Percentiles rank a stretch among this genome's conserved stretches.
Evolutionary conservation across 1,140 invertebrate species (phyloP).

Genomic region (Diabrotica virgifera): DNA sequence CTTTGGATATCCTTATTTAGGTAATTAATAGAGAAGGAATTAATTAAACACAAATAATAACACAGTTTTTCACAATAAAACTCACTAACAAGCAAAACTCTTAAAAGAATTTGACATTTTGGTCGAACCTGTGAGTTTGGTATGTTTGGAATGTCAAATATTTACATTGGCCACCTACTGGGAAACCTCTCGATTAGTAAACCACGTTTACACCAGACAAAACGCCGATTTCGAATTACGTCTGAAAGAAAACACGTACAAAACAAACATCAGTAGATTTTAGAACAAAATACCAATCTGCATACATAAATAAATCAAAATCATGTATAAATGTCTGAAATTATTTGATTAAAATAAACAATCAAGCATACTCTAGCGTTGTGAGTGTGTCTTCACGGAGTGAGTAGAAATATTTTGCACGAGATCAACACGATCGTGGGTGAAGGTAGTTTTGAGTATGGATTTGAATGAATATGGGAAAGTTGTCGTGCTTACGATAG

Average conservation of each 20-base stretch:
- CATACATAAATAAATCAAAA: too few relatives aligned
- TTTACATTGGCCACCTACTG: slow-evolving; percentile 46
- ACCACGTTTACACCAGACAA: slow-evolving; percentile 25
- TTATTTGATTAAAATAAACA: not conserved
- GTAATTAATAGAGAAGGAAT: not conserved
- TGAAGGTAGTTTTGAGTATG: slow-evolving; percentile 7
- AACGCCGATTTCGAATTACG: not conserved
- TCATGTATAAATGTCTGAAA: not conserved
- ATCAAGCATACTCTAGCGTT: not conserved
- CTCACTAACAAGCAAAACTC: slow-evolving; percentile 47
- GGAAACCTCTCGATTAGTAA: slow-evolving; percentile 40
- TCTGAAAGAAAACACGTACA: not conserved
- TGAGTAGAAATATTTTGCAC: slow-evolving; percentile 8
- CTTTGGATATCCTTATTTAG: not conserved
- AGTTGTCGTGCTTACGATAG: not conserved
- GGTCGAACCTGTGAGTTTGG: slow-evolving; percentile 49
- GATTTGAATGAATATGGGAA: not conserved
- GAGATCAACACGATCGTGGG: not conserved
- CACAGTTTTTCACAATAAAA: slow-evolving; percentile 39
- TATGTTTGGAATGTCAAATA: slow-evolving; percentile 49
- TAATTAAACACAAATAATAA: slow-evolving; percentile 15
- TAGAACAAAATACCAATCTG: too few relatives aligned
- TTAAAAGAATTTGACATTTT: slow-evolving; percentile 52
- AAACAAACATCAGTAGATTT: too few relatives aligned
- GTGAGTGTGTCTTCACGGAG: not conserved